Base-by-base conservation (phyloP, 2,113 vertebrate species). In the Sardina pilchardus region DNA sequence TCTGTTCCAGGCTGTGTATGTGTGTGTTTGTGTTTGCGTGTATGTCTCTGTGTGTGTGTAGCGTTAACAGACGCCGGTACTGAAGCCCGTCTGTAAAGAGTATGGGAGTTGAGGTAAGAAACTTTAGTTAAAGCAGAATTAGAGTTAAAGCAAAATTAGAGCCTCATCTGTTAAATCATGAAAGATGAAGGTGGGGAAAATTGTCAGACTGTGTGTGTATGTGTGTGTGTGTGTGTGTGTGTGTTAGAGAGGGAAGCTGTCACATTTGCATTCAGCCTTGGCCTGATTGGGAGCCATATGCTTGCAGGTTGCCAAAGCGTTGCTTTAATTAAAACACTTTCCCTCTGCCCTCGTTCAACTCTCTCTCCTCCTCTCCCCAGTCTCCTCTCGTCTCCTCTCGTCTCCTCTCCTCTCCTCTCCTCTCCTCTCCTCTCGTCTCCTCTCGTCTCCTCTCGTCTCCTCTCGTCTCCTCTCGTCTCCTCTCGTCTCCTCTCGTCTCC, bases 131-230 rank as follows among this genome's bases (percentile, higher is more conserved):
- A 3, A 87, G 17, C 87, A 8, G 89, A 90, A 92, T 92, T 90
- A 90, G 87, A 48, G 85, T 16, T 43, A 19, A 3, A 87, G 17
- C 87, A 8, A 88, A 90, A 92, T 92, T 90, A 90, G 87, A 48
- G 85, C 89, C 81, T 88, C 78, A 91, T 88, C 91, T 90, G 85
- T 89, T 87, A 88, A 91, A 90, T 89, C 90, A 91, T 83, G 87
- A 88, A 88, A 83, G 85, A 90, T 83, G 90, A 91, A 84, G 84
- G 78, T 87, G 85, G 81, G 82, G 78, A 84, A 82, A 67, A 53
- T 84, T 85, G 50, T 63, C 81, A 53, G 86, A 89, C 84, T 36
- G 71, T 78, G 71, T 34, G 71, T 78, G 71, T 39, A 14, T 78
- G 71, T 78, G 71, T 63, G 59, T 63, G 19, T 75, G 67, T 75